Base-by-base conservation (phyloP, 2,113 vertebrate genomes). In the Poeciliopsis occidentalis region DNA sequence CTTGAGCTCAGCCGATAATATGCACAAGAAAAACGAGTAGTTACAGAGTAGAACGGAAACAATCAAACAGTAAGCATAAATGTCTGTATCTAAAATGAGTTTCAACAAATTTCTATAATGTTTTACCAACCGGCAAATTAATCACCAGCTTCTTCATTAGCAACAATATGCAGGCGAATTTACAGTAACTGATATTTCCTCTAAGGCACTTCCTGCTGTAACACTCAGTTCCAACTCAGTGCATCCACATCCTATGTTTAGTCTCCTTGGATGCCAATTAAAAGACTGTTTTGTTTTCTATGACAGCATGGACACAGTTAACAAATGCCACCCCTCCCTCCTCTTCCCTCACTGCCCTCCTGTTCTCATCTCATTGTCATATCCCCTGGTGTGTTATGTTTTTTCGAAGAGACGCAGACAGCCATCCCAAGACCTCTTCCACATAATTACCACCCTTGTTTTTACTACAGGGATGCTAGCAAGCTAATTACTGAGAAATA, bases 401-500 rank as follows among this genome's bases (percentile, higher is more conserved):
- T 85, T 86, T 24, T 78, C 10, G 75, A 69, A 91, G 70, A 88
- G 79, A 89, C 15, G 71, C 87, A 89, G 78, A 81, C 86, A 76
- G 79, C 78, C 47, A 78, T 90, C 91, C 85, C 87, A 79, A 87
- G 90, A 90, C 86, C 87, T 89, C 73, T 76, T 79, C 69, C 76
- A 84, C 74, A 76, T 94, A 93, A 94, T 93, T 92, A 89, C 86
- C 76, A 85, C 75, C 87, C 79, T 89, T 93, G 90, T 89, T 90
- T 85, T 84, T 87, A 86, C 87, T 86, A 85, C 77, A 29, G 89
- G 89, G 92, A 93, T 81, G 70, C 78, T 82, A 81, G 78, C 81
- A 71, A 88, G 88, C 90, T 93, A 94, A 94, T 95, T 94, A 92
- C 88, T 72, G 82, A 69, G 86, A 72, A 93, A 91, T 91, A 93